Evolutionary conservation across 2,888 invertebrate genomes (phyloP).

Genomic region (Lithophane semibrunnea): DNA sequence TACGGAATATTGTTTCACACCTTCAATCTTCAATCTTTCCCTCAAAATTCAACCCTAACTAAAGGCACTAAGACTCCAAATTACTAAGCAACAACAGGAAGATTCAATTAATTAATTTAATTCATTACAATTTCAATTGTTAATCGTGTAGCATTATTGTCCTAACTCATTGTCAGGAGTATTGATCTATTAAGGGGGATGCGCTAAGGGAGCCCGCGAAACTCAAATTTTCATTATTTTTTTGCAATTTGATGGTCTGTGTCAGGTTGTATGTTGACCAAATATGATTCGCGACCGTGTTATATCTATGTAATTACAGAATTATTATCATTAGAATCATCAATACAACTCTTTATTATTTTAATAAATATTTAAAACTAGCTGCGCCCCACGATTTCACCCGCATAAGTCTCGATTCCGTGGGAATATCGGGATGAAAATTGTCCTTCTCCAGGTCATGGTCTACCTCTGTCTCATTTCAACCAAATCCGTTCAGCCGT

Average conservation of each 20-base stretch:
- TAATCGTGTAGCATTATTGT: slow-evolving; percentile 26
- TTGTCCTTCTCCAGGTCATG: no score
- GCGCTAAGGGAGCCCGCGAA: neutral
- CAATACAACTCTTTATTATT: neutral
- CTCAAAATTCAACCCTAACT: neutral
- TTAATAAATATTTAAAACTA: no score
- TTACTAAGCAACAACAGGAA: neutral
- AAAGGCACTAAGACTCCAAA: neutral
- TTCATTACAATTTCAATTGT: slow-evolving; percentile 40
- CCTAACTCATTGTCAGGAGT: slow-evolving; percentile 23
- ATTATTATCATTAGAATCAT: neutral
- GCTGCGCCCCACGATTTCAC: no score
- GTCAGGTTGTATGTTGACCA: neutral
- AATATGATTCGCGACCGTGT: neutral
- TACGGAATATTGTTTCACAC: neutral
- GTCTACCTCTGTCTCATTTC: no score
- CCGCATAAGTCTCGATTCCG: no score
- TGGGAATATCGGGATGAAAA: no score
- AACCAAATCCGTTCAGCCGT: no score
- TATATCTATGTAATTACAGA: neutral
- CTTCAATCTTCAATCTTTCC: neutral
- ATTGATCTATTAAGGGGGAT: slow-evolving; percentile 29
- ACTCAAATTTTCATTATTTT: no score
- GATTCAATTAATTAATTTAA: slow-evolving; percentile 49
- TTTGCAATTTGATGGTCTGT: neutral